A percentile compares a stretch with the other conserved stretches of the same genome.
These are phyloP conservation scores for Callithrix jacchus DNA, from an alignment of 2,113 vertebrate species.

Conservation along the genomic window DNA sequence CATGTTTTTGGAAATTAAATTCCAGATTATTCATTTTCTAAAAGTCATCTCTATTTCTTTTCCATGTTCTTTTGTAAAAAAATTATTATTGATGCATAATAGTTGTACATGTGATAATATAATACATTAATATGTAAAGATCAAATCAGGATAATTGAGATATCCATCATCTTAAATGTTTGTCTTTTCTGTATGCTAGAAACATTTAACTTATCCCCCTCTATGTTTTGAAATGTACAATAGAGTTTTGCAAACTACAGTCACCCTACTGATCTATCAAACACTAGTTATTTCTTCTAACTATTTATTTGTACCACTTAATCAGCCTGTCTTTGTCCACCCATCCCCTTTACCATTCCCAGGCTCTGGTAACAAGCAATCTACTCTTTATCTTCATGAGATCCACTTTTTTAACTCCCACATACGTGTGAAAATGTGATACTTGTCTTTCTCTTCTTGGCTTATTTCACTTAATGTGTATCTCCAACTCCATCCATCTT, in stretches of 20 bases:
- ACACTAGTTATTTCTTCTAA: not conserved
- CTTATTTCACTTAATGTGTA: not conserved
- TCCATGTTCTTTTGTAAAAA: not conserved
- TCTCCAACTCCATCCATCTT: not conserved
- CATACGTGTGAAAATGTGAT: not conserved
- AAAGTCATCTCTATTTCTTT: not conserved
- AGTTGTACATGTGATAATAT: not conserved
- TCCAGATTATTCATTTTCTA: not conserved
- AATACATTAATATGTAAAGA: not conserved
- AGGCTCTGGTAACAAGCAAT: not conserved
- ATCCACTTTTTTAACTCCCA: not conserved
- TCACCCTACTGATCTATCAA: not conserved
- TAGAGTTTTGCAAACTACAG: not conserved
- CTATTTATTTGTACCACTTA: not conserved
- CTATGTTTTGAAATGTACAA: not conserved
- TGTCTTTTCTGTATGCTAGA: not conserved
- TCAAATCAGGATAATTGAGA: not conserved
- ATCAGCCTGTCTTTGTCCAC: not conserved
- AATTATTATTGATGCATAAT: not conserved
- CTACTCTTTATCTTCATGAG: not conserved
- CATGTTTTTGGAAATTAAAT: not conserved
- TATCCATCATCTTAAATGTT: not conserved
- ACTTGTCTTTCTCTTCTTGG: not conserved
- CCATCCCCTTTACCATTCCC: too few relatives aligned
- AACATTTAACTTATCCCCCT: not conserved